Evolutionary conservation across 2,113 vertebrate species (phyloP), one percentile per base, ranked within the genome.

Genomic region (Calidris pygmaea): DNA sequence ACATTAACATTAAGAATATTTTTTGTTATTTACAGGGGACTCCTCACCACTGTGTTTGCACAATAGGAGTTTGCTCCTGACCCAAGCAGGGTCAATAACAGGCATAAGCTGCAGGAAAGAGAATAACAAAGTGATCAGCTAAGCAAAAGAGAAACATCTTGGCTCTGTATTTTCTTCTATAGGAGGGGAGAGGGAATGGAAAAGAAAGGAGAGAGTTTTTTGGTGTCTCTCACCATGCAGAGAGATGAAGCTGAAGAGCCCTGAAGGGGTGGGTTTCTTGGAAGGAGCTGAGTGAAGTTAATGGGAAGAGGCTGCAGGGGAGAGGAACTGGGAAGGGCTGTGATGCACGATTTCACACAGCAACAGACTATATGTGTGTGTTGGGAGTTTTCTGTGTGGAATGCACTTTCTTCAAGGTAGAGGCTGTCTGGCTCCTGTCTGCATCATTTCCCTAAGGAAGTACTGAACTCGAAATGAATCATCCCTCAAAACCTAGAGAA

Each of bases 201-300:
- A 26, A 59, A 45, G 45, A 74, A 84, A 58, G 15, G 43, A 68
- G 43, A 52, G 34, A 24, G 55, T 67, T 85, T 20, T 95, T 91
- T 85, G 58, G 53, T 29, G 29, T 55, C 10, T 55, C 15, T 30
- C 15, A 6, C 29, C 52, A 18, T 19, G 3, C 6, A 15, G 71
- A 82, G 72, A 85, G 26, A 56, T 0, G 0, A 76, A 86, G 41
- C 47, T 70, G 58, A 74, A 39, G 59, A 87, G 41, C 52, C n/a
- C 29, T 62, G 60, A 72, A 94, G n/a, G 50, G 56, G 6, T 50
- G 14, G 34, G 6, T 93, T 62, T 93, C 68, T 67, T 85, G 45
- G 56, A 90, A 93, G 65, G 41, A 84, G 65, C 55, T 71, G 76
- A 77, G 84, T 81, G 81, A 86, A 78, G 43, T n/a, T 87, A 37